phyloP scores from a whole-genome alignment of 2,113 vertebrate genomes.

The Cheirogaleus medius region DNA sequence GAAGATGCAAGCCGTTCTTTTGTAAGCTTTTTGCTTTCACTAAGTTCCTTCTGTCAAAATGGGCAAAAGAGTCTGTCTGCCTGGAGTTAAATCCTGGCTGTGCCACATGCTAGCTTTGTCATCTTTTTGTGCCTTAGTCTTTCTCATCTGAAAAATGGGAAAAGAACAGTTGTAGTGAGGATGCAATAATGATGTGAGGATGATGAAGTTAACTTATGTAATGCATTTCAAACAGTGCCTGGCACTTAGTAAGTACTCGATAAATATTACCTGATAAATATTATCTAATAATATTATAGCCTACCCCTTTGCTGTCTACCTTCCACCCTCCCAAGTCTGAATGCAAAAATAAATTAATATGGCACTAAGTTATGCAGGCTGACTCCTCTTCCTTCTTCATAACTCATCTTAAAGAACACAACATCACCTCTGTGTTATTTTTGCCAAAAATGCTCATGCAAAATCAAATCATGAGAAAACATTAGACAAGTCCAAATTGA shows the following conservation, averaged over 20 bases:
- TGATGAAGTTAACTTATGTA: background rate
- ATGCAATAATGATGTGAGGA: background rate
- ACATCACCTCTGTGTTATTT: background rate
- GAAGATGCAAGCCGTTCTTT: background rate
- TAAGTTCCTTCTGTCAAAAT: background rate
- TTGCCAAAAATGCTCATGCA: background rate
- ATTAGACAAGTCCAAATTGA: background rate
- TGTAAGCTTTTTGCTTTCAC: background rate
- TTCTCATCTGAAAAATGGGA: background rate
- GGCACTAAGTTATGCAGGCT: background rate
- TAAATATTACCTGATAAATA: background rate
- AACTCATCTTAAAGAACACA: background rate
- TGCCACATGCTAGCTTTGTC: background rate
- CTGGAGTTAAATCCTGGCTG: background rate
- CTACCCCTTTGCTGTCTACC: background rate
- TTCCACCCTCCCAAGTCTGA: background rate
- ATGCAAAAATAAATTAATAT: background rate
- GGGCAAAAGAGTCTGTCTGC: background rate
- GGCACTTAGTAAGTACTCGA: background rate
- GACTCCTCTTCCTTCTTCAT: background rate
- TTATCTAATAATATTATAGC: background rate
- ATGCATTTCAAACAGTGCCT: background rate
- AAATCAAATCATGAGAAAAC: conserved; percentile 16
- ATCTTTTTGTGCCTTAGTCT: background rate
- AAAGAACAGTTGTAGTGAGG: background rate